Percentiles rank a stretch among this genome's conserved stretches.
Conservation (phyloP, 2,888 invertebrate genomes). For the Embidobia sp. region DNA sequence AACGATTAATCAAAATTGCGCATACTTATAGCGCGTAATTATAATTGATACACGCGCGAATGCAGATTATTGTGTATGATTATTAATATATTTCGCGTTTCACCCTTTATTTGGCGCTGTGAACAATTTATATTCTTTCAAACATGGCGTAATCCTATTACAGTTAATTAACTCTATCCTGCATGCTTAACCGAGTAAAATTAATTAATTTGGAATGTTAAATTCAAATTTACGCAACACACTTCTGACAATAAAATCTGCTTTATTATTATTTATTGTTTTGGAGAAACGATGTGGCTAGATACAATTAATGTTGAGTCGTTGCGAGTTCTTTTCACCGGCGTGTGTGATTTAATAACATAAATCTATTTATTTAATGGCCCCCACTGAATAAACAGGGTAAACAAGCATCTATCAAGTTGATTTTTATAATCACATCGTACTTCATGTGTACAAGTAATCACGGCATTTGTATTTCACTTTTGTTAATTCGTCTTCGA, state of each 20-base stretch:
- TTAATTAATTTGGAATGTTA: slow-evolving; percentile 28
- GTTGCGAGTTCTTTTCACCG: too few species aligned
- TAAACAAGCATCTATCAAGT: too few species aligned
- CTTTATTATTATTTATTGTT: slow-evolving; percentile 28
- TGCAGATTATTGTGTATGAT: slow-evolving; percentile 34
- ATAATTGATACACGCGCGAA: slow-evolving; percentile 46
- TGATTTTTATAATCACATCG: too few species aligned
- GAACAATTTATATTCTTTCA: slow-evolving; percentile 47
- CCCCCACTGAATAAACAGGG: too few species aligned
- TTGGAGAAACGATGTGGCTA: not conserved
- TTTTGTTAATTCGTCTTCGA: too few species aligned
- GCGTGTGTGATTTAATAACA: too few species aligned
- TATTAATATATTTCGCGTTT: slow-evolving; percentile 52
- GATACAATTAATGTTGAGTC: not conserved
- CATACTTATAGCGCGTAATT: slow-evolving; percentile 37
- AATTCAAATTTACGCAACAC: slow-evolving; percentile 25
- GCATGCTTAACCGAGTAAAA: slow-evolving; percentile 39
- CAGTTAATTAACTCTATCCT: slow-evolving; percentile 44
- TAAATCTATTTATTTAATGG: too few species aligned
- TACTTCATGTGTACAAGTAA: too few species aligned
- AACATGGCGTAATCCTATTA: slow-evolving; percentile 36
- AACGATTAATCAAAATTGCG: slow-evolving; percentile 40
- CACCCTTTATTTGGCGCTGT: slow-evolving; percentile 17
- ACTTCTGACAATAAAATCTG: slow-evolving; percentile 29
- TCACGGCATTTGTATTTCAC: too few species aligned